Conservation (phyloP, 2,888 invertebrate species). For the Cerceris rybyensis region DNA sequence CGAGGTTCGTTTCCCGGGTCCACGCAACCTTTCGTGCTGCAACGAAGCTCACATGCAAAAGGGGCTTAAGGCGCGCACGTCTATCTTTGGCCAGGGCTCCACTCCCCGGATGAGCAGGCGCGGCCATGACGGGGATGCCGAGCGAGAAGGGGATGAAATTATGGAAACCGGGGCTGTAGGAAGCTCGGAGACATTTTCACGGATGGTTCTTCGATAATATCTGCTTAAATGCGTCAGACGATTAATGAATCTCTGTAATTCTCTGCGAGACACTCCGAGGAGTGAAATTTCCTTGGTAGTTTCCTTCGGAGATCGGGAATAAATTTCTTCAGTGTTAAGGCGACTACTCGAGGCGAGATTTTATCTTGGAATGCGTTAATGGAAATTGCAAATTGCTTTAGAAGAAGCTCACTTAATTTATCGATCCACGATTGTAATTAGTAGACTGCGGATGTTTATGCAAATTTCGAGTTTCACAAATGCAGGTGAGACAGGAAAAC, state of each 20-base stretch:
- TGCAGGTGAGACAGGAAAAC: too few species aligned
- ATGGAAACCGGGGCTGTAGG: conserved; percentile 13
- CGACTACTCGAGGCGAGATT: too few species aligned
- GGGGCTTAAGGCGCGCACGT: conserved; percentile 39
- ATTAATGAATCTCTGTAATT: too few species aligned
- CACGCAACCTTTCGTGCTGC: conserved; percentile 14
- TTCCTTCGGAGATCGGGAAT: too few species aligned
- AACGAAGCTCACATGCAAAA: conserved; percentile 24
- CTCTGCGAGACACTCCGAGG: too few species aligned
- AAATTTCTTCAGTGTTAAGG: too few species aligned
- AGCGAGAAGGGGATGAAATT: conserved; percentile 15
- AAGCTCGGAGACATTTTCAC: conserved; percentile 10
- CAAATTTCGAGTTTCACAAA: too few species aligned
- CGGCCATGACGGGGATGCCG: conserved; percentile 6
- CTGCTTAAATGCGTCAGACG: background rate
- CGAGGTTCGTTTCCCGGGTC: conserved; percentile 41
- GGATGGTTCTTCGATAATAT: conserved; percentile 12
- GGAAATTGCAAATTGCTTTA: background rate
- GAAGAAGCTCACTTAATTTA: background rate
- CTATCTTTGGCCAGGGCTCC: conserved; percentile 35
- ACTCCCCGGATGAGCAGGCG: conserved; percentile 20
- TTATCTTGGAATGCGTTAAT: background rate
- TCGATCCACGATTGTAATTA: too few species aligned
- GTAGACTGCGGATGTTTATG: too few species aligned
- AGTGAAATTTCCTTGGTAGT: too few species aligned